phyloP scores from a whole-genome alignment of 2,113 vertebrate species.

The Cettia cetti region DNA sequence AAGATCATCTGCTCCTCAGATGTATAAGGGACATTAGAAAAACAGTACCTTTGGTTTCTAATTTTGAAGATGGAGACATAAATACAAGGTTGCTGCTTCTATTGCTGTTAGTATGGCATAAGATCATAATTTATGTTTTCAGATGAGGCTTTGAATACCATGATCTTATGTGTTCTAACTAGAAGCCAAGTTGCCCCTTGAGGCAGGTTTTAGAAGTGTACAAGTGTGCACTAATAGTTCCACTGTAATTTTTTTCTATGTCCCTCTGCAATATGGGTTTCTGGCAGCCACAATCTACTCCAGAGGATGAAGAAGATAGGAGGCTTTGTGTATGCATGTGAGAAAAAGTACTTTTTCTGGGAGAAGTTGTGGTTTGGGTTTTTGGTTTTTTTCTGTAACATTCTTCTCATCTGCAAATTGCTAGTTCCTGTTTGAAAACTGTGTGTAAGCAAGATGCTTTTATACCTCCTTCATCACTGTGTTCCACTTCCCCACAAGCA shows the following conservation, averaged over 20 bases:
- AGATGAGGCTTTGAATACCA: background rate
- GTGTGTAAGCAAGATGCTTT: background rate
- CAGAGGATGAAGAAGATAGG: background rate
- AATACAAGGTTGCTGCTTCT: background rate
- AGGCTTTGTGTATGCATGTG: background rate
- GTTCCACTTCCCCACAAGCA: background rate
- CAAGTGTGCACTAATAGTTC: background rate
- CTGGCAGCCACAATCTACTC: background rate
- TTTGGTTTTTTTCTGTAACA: background rate
- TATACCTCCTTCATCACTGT: background rate
- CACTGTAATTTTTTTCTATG: background rate
- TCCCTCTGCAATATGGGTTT: background rate
- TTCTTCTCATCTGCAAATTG: background rate
- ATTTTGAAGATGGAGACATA: background rate
- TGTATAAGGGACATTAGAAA: background rate
- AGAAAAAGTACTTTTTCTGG: background rate
- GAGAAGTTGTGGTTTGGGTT: background rate
- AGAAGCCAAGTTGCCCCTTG: background rate
- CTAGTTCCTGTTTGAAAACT: background rate
- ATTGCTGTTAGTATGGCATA: background rate
- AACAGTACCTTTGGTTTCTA: slow-evolving; percentile 16
- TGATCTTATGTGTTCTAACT: background rate
- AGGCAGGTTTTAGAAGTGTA: background rate
- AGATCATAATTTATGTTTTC: background rate
- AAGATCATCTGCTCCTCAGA: background rate